These are phyloP conservation scores for Aphidius gifuensis DNA, from an alignment of 1,140 invertebrate genomes.

Conservation along the genomic window DNA sequence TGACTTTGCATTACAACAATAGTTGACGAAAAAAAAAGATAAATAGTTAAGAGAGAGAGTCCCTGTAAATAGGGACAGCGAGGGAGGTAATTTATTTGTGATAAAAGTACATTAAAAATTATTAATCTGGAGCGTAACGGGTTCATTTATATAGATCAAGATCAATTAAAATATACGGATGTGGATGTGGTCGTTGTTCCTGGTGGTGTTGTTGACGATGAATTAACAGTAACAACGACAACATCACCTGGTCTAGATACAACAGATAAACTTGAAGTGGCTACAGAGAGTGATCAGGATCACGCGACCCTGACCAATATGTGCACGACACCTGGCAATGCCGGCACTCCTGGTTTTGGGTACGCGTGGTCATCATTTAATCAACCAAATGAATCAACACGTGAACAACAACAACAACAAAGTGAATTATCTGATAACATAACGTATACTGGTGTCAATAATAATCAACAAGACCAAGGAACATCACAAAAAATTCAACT, in stretches of 20 bases:
- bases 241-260: conserved; percentile 16
- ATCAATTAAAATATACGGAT: conserved; percentile 36
- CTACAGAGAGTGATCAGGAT: conserved; percentile 33
- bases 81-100: background rate
- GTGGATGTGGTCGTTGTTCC: too few relatives aligned
- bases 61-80: conserved; percentile 2
- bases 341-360: conserved; percentile 48
- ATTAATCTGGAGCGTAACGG: conserved; percentile 55
- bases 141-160: conserved; percentile 50
- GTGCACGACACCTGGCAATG: conserved; percentile 53
- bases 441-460: conserved; percentile 44
- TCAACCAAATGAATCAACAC: conserved; percentile 38
- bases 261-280: conserved; percentile 9
- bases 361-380: conserved; percentile 53
- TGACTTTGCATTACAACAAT: too few relatives aligned
- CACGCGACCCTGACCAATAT: conserved; percentile 48
- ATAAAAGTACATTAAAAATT: background rate
- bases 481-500: conserved; percentile 46
- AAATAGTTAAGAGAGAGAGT: background rate
- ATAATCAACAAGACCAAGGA: conserved; percentile 54
- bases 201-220: conserved; percentile 40
- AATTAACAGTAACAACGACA: conserved; percentile 46
- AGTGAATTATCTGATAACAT: conserved; percentile 48
- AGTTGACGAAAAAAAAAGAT: too few relatives aligned
- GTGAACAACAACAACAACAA: conserved; percentile 39